A percentile compares a stretch with the other conserved stretches of the same genome.
phyloP scores from a whole-genome alignment of 2,888 invertebrate genomes.

The Agrotis clavis region DNA sequence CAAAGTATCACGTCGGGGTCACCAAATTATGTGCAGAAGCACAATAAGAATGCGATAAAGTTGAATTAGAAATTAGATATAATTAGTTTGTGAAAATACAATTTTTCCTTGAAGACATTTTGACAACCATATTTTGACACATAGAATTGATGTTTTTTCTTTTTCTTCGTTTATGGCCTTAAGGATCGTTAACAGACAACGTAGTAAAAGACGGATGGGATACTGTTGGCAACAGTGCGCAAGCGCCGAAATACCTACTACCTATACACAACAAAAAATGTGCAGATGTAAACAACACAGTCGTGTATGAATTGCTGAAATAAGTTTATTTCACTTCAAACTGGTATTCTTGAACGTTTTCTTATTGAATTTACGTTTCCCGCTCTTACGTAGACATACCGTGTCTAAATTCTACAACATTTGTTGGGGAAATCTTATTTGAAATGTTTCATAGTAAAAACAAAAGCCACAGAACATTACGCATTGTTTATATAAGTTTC shows the following conservation, averaged over 20 bases:
- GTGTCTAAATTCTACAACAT: slow-evolving; percentile 14
- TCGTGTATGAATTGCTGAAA: slow-evolving; percentile 52
- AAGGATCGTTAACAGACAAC: too few species aligned
- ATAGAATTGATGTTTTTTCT: too few species aligned
- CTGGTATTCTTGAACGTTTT: slow-evolving; percentile 46
- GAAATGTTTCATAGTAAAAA: slow-evolving; percentile 12
- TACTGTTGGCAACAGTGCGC: slow-evolving; percentile 71
- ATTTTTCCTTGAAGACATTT: too few species aligned
- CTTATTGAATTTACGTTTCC: slow-evolving; percentile 49
- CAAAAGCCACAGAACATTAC: not conserved
- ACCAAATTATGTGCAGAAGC: too few species aligned
- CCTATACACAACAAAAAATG: slow-evolving; percentile 55
- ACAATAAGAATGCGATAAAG: too few species aligned
- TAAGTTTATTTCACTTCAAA: slow-evolving; percentile 59
- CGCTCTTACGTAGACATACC: slow-evolving; percentile 9
- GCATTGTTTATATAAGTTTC: slow-evolving; percentile 1
- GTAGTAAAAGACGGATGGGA: slow-evolving; percentile 69
- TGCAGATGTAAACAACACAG: slow-evolving; percentile 67
- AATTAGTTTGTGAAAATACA: too few species aligned
- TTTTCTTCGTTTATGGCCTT: too few species aligned
- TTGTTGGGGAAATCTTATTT: slow-evolving; percentile 6
- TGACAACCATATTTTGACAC: too few species aligned
- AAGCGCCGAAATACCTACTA: slow-evolving; percentile 57
- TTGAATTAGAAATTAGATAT: too few species aligned
- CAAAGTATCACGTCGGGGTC: too few species aligned